Conservation (phyloP, 2,113 vertebrate species). For the Uropsilus gracilis region DNA sequence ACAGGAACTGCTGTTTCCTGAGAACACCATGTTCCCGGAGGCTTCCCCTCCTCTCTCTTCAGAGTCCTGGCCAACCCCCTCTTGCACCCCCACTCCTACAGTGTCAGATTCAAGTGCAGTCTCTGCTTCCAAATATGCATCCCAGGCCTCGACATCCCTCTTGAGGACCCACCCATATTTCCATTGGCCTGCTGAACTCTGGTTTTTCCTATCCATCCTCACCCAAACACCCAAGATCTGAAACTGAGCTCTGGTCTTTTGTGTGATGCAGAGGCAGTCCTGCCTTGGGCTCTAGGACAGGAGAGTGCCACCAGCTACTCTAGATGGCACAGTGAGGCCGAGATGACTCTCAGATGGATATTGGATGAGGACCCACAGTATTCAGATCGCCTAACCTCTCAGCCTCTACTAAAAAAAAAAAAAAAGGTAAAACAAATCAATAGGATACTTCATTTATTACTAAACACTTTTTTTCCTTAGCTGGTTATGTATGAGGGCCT, state of each 20-base stretch:
- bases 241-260: background rate
- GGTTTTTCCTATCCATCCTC: background rate
- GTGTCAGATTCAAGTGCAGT: background rate
- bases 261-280: accelerated
- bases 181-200: background rate
- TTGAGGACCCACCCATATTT: background rate
- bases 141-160: background rate
- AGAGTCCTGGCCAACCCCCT: accelerated
- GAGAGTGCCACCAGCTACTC: background rate
- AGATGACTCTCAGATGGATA: background rate
- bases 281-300: background rate
- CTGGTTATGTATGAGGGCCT: background rate
- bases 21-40: slow-evolving; percentile 41
- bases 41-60: background rate
- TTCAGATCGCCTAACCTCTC: background rate
- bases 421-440: background rate
- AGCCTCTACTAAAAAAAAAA: background rate
- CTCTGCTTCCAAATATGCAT: background rate
- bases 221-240: background rate
- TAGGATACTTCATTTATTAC: background rate
- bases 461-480: background rate
- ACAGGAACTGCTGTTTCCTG: slow-evolving; percentile 65
- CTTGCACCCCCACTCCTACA: background rate
- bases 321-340: background rate
- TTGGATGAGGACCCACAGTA: background rate